Evolutionary conservation across 2,113 vertebrate genomes (phyloP).

Genomic region (Anhinga rufa): DNA sequence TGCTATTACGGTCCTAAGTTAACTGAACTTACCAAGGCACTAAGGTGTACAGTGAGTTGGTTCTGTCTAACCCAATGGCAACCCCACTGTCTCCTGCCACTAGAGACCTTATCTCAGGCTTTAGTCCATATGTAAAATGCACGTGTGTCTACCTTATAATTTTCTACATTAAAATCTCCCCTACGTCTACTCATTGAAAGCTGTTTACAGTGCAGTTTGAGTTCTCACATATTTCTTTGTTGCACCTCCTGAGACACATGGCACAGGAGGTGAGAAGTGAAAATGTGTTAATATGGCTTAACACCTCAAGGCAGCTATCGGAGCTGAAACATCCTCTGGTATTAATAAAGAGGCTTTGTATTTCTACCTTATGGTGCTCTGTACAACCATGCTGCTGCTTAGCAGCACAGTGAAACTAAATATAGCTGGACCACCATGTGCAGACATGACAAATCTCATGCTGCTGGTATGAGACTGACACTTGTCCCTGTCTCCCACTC

Average conservation of each 20-base stretch:
- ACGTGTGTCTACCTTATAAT: neutral
- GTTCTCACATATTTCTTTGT: neutral
- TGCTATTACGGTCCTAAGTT: neutral
- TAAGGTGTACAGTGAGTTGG: neutral
- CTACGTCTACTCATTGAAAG: neutral
- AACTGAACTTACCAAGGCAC: neutral
- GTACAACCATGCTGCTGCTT: neutral
- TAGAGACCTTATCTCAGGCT: neutral
- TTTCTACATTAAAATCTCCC: neutral
- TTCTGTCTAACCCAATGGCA: neutral
- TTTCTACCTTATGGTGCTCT: neutral
- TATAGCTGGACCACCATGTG: neutral
- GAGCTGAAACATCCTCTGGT: neutral
- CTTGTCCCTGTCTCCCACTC: neutral
- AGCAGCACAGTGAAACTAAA: neutral
- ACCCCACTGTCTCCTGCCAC: neutral
- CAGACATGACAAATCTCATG: neutral
- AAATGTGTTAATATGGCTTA: neutral
- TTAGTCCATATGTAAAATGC: neutral
- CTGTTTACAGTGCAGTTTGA: neutral
- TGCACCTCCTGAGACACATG: neutral
- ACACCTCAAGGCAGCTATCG: neutral
- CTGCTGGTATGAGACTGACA: neutral
- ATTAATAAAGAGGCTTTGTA: neutral
- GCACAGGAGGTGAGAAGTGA: neutral